phyloP scores from a whole-genome alignment of 1,140 invertebrate genomes.

The Drosophila nikananu region DNA sequence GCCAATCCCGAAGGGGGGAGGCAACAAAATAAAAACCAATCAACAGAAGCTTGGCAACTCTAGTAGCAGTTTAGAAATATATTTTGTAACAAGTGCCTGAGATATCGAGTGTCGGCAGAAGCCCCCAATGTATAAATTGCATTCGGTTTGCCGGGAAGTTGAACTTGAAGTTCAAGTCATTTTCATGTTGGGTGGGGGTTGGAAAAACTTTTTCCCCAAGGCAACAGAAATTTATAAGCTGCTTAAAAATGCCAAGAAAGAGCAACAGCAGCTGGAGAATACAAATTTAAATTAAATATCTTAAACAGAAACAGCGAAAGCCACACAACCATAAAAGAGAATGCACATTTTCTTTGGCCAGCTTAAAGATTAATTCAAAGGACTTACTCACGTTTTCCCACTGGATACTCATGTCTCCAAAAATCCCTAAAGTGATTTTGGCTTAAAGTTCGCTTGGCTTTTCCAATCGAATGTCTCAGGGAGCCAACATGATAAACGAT shows the following conservation, averaged over 20 bases:
- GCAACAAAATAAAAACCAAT: constrained; percentile 6
- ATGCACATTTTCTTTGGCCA: neutral
- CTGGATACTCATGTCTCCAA: neutral
- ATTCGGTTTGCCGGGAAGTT: constrained; percentile 2
- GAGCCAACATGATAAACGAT: constrained; percentile 28
- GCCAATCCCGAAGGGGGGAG: neutral
- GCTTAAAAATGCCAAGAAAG: constrained; percentile 15
- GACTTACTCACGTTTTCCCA: constrained; percentile 4
- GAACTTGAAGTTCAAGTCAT: constrained; percentile 13
- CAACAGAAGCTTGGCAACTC: neutral
- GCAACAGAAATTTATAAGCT: constrained; percentile 3
- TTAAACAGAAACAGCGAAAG: neutral
- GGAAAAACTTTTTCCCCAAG: constrained; percentile 1
- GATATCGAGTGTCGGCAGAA: constrained; percentile 2
- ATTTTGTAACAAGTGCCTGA: neutral
- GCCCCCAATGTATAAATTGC: constrained; percentile 3
- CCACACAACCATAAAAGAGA: constrained; percentile 1
- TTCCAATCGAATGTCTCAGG: constrained; percentile 16
- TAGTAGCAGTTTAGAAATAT: too few relatives aligned
- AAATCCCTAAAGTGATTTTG: constrained; percentile 39
- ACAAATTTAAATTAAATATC: constrained; percentile 22
- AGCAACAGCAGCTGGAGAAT: neutral
- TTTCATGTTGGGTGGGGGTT: neutral
- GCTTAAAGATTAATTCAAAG: constrained; percentile 8
- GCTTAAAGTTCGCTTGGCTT: constrained; percentile 11